Base-by-base conservation (phyloP, 1,140 invertebrate genomes). In the Riptortus pedestris region DNA sequence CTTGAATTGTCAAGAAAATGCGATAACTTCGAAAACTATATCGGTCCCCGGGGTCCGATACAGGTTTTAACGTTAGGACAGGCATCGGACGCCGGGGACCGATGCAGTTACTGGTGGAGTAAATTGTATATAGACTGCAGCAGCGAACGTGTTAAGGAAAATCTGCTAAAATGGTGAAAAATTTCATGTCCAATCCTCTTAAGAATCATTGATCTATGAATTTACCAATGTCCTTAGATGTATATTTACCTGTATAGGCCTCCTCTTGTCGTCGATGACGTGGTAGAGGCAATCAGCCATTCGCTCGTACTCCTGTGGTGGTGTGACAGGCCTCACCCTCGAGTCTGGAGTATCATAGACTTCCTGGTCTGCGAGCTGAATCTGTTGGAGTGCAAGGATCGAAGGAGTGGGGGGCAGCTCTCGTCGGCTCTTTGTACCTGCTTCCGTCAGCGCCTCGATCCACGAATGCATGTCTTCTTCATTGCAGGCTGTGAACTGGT, bases 401-500 rank as follows among this genome's bases (percentile, higher is more conserved):
- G 31, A 38, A 2, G 63, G 63, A 7, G 63, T 52, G 4, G 18
- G 20, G 9, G 63, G 63, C n/a, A 64, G 52, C 4, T 28, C 22
- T 48, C 63, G 9, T 26, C 33, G 58, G 31, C 48, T 31, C 24
- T 24, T 55, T 12, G 2, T 22, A 27, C 51, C 51, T 7, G 51
- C 51, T 1, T 55, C 51, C 9, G 63, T 66, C 26, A 68, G 38
- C 2, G 62, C 65, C 24, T 63, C 62, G 12, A 66, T 59, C 67
- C 67, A 68, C 1, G 62, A 64, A 3, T 51, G 20, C 67, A 68
- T 51, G 28, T 68, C 67, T 5, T 60, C 60, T 48, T 61, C 27
- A 20, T 60, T 66, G 24, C 60, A 45, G 45, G 65, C 62, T 38
- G 65, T 66, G 26, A 68, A 68, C 67, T 68, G 29, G n/a, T 2